These are phyloP conservation scores for Ceramica pisi DNA, from an alignment of 2,888 invertebrate genomes.

Conservation along the genomic window DNA sequence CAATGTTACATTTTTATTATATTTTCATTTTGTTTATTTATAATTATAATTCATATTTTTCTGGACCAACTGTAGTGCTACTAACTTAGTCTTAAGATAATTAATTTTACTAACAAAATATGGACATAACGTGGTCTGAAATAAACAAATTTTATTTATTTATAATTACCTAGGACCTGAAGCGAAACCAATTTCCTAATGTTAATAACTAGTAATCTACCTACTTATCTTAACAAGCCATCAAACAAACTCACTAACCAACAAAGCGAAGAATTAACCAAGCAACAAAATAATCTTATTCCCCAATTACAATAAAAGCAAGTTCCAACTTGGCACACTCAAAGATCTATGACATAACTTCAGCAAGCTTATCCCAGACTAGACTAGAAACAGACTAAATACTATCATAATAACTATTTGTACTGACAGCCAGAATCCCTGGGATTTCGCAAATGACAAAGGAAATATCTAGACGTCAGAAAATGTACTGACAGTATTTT, in stretches of 20 bases:
- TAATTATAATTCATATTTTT: no score
- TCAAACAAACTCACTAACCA: background rate
- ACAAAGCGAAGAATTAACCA: constrained; percentile 5
- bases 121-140: no score
- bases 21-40: no score
- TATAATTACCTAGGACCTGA: no score
- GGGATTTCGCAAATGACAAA: constrained; percentile 21
- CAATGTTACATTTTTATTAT: no score
- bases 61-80: no score
- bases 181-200: no score
- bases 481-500: constrained; percentile 20
- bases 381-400: constrained; percentile 22
- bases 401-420: constrained; percentile 44
- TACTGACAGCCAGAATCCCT: constrained; percentile 15
- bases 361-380: constrained; percentile 15
- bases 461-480: constrained; percentile 17
- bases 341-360: constrained; percentile 42
- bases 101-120: no score
- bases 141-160: no score
- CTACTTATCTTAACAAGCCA: background rate
- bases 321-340: constrained; percentile 29
- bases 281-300: constrained; percentile 19
- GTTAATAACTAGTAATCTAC: background rate
- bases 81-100: no score
- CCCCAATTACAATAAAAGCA: constrained; percentile 19